Evolutionary conservation across 2,797 vertebrate genomes (phyloP).

Genomic region (Phoeniculus purpureus): DNA sequence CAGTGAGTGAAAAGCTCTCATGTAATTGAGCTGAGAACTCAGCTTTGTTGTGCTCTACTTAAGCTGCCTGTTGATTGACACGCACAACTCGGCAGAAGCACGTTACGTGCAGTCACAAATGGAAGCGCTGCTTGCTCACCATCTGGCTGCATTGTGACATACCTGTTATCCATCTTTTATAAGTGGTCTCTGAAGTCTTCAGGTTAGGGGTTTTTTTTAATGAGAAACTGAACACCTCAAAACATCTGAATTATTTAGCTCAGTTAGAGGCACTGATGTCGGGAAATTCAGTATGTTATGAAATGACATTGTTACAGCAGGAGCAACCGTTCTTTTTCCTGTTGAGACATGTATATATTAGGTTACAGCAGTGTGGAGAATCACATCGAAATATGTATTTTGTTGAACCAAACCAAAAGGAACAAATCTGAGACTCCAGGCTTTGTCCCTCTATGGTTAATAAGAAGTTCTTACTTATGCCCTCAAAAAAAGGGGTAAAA

Average conservation of each 20-base stretch:
- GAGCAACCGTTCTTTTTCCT: not conserved
- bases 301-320: not conserved
- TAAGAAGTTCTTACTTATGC: not conserved
- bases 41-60: not conserved
- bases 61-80: not conserved
- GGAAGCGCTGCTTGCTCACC: not conserved
- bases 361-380: not conserved
- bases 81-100: not conserved
- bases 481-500: not conserved
- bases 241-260: slow-evolving; percentile 58
- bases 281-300: not conserved
- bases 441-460: not conserved
- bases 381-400: not conserved
- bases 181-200: not conserved
- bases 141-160: not conserved
- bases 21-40: not conserved
- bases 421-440: not conserved
- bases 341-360: not conserved
- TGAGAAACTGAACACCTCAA: slow-evolving; percentile 43
- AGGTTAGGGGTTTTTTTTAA: not conserved
- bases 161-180: slow-evolving; percentile 4
- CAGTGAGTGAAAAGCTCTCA: not conserved
- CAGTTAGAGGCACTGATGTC: not conserved
- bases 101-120: not conserved
- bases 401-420: not conserved